Evolutionary conservation across 2,797 vertebrate genomes (phyloP), one percentile per base, ranked within the genome.

Genomic region (Trachops cirrhosus): DNA sequence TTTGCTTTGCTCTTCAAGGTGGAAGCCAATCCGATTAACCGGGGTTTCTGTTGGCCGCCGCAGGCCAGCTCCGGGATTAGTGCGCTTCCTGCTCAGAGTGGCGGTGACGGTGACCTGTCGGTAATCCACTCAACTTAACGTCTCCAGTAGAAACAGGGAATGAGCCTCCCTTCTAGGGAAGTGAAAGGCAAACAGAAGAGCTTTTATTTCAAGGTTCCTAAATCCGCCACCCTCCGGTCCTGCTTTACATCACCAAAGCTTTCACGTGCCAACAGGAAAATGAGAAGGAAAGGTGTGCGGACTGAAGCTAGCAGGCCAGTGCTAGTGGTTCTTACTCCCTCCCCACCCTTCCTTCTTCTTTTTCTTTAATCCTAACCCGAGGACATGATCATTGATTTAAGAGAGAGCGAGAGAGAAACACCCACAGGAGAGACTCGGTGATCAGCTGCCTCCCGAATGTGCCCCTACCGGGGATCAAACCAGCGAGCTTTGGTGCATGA

Each of bases 1-100:
- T 90, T 54, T 64, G 64, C 70, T 67, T 48, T 84, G 24, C 84
- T 89, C 21, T 74, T 37, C 2, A 64, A 91, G 46, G 90, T 15
- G 67, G 57, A 62, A n/a, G 52, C 84, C 14, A 18, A 48, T 54
- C 46, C 0, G 0, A 50, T 80, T 64, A 85, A 75, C n/a, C 8
- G 41, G 46, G 75, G 68, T 37, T 91, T 96, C 70, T 4, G 0
- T 77, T 26, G 46, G 73, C 1, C 24, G 41, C 4, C 39, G 91
- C 80, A 12, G n/a, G 14, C 88, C 57, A 9, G 3, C 57, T 54
- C 46, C 1, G 1, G 78, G 79, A n/a, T 89, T 41, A 19, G 9
- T 7, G 85, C 1, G 15, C 44, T 91, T 82, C 86, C 79, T 74
- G 78, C 86, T 86, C 26, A n/a, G 16, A 5, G 37, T 5, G 5